These are phyloP conservation scores for Caenorhabditis zanzibari DNA, from an alignment of 2,888 invertebrate species.

Conservation along the genomic window DNA sequence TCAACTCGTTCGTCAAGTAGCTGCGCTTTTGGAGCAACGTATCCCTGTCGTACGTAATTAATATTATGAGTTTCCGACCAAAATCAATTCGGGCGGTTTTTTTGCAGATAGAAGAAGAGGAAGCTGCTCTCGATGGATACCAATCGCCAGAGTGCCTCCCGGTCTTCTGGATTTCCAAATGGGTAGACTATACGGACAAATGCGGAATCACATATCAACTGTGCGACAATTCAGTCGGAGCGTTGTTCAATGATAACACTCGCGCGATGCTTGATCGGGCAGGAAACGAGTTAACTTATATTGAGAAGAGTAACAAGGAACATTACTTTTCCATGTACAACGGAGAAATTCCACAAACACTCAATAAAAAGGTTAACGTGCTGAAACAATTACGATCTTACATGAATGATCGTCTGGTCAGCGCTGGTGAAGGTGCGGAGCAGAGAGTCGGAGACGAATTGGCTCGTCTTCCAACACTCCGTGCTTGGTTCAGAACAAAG, in stretches of 20 bases:
- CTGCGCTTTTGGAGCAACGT: conserved; percentile 36
- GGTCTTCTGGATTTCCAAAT: conserved; percentile 97
- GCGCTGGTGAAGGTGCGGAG: conserved; percentile 87
- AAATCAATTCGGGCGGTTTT: not conserved
- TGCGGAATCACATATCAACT: conserved; percentile 99
- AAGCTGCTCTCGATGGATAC: conserved; percentile 88
- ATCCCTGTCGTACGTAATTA: conserved; percentile 42
- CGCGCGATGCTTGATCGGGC: conserved; percentile 94
- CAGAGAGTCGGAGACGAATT: conserved; percentile 90
- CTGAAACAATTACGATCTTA: conserved; percentile 97
- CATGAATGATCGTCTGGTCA: conserved; percentile 93
- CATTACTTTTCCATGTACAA: conserved; percentile 90
- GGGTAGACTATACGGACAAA: conserved; percentile 99
- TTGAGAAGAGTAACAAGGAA: conserved; percentile 93
- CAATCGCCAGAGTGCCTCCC: conserved; percentile 97
- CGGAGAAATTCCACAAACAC: conserved; percentile 88
- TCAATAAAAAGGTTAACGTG: conserved; percentile 88
- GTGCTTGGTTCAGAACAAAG: conserved; percentile 97
- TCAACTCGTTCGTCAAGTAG: conserved; percentile 50
- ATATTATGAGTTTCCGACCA: no score
- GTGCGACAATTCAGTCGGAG: conserved; percentile 95
- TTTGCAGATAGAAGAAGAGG: conserved; percentile 56
- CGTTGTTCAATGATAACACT: conserved; percentile 98
- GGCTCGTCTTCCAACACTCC: conserved; percentile 94
- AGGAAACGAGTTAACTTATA: conserved; percentile 96